Evolutionary conservation across 2,113 vertebrate species (phyloP).

Genomic region (Cervus canadensis): DNA sequence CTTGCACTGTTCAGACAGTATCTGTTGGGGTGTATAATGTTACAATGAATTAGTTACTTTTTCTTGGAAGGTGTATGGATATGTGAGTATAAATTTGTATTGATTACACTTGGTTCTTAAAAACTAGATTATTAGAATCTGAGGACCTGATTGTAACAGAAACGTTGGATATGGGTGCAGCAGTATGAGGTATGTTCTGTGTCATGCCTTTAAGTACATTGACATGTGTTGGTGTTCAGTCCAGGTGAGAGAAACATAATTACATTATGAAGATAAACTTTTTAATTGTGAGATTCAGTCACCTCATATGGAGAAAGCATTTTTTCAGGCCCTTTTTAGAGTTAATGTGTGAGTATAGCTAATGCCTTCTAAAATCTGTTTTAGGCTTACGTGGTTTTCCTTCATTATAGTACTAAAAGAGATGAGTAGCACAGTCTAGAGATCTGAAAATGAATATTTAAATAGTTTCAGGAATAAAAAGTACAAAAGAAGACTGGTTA

Average conservation of each 20-base stretch:
- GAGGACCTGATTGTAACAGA: not conserved
- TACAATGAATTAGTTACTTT: not conserved
- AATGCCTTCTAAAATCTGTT: not conserved
- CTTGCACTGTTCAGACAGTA: not conserved
- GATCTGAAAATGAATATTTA: slow-evolving; percentile 51
- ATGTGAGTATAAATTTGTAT: not conserved
- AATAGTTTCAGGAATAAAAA: slow-evolving; percentile 82
- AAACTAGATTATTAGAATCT: not conserved
- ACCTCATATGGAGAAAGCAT: not conserved
- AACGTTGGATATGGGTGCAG: not conserved
- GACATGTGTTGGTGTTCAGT: not conserved
- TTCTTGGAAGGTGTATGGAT: not conserved
- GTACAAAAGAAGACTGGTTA: slow-evolving; percentile 87
- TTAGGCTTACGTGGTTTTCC: not conserved
- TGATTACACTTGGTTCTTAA: not conserved
- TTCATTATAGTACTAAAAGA: not conserved
- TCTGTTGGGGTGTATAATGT: not conserved
- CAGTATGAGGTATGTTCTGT: not conserved
- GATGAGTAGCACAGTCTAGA: not conserved
- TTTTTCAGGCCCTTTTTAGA: not conserved
- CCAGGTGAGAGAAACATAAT: not conserved
- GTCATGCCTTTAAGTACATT: not conserved
- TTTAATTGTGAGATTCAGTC: not conserved
- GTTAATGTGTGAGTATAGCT: not conserved
- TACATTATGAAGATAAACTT: not conserved